These are phyloP conservation scores for Parnassius glacialis DNA, from an alignment of 2,888 invertebrate species.

Conservation along the genomic window DNA sequence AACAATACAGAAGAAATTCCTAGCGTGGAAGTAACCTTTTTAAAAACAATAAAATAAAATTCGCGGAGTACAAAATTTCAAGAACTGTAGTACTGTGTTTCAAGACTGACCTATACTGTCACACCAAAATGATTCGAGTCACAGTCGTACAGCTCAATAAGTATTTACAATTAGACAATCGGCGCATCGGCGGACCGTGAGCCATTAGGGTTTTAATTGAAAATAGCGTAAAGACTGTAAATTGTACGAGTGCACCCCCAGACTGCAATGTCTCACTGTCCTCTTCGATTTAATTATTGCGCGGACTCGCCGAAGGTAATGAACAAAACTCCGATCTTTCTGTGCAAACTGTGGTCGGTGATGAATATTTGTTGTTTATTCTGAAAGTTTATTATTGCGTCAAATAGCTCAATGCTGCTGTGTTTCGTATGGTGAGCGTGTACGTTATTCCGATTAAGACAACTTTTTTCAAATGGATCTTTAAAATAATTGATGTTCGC, in stretches of 20 bases:
- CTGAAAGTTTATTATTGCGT: not conserved
- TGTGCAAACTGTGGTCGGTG: constrained; percentile 7
- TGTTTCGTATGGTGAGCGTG: too few species aligned
- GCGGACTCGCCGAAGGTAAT: constrained; percentile 26
- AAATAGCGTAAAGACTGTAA: constrained; percentile 85
- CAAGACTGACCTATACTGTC: constrained; percentile 24
- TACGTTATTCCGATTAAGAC: too few species aligned
- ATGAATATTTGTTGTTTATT: not conserved
- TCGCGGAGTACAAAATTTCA: too few species aligned
- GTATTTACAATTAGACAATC: constrained; percentile 71
- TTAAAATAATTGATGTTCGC: too few species aligned
- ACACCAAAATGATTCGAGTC: constrained; percentile 37
- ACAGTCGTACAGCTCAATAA: constrained; percentile 41
- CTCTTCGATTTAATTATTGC: constrained; percentile 42
- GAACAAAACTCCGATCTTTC: constrained; percentile 10
- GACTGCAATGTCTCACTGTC: constrained; percentile 40
- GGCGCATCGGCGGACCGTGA: constrained; percentile 79
- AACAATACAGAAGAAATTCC: too few species aligned
- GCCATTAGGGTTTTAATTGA: constrained; percentile 85
- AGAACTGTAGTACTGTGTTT: too few species aligned
- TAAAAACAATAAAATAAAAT: too few species aligned
- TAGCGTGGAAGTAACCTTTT: too few species aligned
- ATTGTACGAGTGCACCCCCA: constrained; percentile 71
- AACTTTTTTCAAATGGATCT: too few species aligned
- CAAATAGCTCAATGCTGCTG: too few species aligned